These are phyloP conservation scores for Tenrec ecaudatus DNA, from an alignment of 2,113 vertebrate genomes.

Conservation along the genomic window DNA sequence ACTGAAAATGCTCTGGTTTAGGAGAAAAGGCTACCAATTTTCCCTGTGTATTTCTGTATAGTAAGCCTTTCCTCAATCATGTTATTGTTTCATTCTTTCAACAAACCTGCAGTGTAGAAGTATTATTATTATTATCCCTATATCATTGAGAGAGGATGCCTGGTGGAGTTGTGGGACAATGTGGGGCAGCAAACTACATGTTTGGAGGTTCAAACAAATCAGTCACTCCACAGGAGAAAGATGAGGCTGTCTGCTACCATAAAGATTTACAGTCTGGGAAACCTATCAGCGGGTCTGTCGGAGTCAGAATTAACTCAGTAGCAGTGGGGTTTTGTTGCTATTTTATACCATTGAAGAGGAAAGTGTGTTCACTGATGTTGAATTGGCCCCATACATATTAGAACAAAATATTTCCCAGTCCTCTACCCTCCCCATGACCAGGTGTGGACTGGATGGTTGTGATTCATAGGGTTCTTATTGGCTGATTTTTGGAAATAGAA, in stretches of 20 bases:
- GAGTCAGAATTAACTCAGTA: too few relatives aligned
- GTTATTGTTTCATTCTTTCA: neutral
- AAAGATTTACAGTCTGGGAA: too few relatives aligned
- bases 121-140: neutral
- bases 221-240: too few relatives aligned
- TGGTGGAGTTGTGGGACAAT: neutral
- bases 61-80: neutral
- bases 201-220: too few relatives aligned
- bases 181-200: too few relatives aligned
- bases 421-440: neutral
- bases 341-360: too few relatives aligned
- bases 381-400: neutral
- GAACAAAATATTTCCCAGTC: neutral
- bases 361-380: neutral
- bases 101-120: neutral
- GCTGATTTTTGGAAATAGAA: neutral
- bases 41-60: neutral
- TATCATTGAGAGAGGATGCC: neutral
- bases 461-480: neutral
- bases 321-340: too few relatives aligned
- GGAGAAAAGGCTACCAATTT: neutral
- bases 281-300: too few relatives aligned
- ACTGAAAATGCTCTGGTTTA: neutral
- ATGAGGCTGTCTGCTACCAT: too few relatives aligned
- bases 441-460: neutral